Evolutionary conservation across 2,888 invertebrate species (phyloP), one percentile per base, ranked within the genome.

Genomic region (Drosophila anomalipes): DNA sequence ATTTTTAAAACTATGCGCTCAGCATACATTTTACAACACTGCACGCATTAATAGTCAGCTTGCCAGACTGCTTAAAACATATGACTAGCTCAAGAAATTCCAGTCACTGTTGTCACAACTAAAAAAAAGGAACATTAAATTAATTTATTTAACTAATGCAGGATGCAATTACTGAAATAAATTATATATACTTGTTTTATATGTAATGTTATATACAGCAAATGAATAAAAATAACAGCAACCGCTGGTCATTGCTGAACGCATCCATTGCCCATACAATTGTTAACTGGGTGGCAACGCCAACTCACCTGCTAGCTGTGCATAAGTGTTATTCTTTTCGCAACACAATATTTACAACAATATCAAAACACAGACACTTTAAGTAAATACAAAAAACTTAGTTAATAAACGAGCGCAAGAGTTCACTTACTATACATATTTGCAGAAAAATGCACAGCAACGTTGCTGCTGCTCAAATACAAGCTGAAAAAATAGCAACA

Each of bases 241-340:
- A 28, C 14, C 44, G 12, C 0, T 41, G 5, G 6, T 0, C 0
- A 26, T 6, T 68, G 77, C 79, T 77, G 79, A 73, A 49, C 68
- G 61, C 32, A 26, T 53, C 63, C 79, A 54, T 7, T 30, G 44
- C 0, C 4, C 0, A 12, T 14, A 12, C 22, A 30, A n/a, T 61
- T 47, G 30, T 37, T 51, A 57, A 57, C 53, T 10, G 35, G 63
- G 70, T 78, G 77, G 77, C 77, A 78, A 75, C 77, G 80, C 75
- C 51, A 22, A 22, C 35, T 58, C 78, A 79, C 81, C 78, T 81
- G 77, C 78, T 65, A 53, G 67, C 37, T 57, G 70, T 35, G 30
- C 37, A 49, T 61, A 22, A 61, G 77, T 79, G 81, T 79, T 79
- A 71, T 79, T 72, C 66, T 72, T 60, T 65, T 51, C 41, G 52